Conservation (phyloP, 2,113 vertebrate genomes). For the Irena cyanogastra region DNA sequence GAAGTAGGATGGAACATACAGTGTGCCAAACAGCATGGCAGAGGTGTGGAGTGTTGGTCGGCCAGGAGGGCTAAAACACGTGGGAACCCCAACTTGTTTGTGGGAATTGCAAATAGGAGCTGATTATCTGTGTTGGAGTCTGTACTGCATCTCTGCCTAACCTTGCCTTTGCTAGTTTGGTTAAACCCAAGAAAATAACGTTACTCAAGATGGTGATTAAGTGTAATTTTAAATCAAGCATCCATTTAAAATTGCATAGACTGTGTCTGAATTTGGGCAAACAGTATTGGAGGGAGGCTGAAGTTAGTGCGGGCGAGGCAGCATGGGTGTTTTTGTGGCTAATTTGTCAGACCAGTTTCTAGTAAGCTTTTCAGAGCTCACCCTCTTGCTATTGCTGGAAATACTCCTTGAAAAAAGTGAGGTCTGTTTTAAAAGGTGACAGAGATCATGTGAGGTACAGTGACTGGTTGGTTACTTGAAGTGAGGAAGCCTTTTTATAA, state of each 20-base stretch:
- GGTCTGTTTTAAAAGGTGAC: background rate
- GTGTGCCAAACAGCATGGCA: accelerated
- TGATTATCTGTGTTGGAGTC: background rate
- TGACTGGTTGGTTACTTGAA: slow-evolving; percentile 6
- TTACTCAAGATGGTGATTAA: background rate
- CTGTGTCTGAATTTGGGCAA: background rate
- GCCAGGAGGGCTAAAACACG: background rate
- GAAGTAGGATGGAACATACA: background rate
- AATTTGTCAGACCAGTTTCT: background rate
- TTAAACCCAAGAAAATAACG: background rate
- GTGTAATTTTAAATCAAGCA: background rate
- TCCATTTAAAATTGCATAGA: background rate
- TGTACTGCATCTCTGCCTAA: background rate
- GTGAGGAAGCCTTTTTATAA: slow-evolving; percentile 26
- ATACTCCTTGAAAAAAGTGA: background rate
- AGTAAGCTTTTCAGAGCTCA: background rate
- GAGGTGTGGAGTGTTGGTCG: background rate
- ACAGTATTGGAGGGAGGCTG: background rate
- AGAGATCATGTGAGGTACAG: background rate
- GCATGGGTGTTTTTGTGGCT: background rate
- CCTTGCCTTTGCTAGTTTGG: background rate
- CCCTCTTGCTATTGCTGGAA: background rate
- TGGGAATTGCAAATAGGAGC: background rate
- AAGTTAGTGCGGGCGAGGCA: background rate
- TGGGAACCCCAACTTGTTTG: background rate